Evolutionary conservation across 1,140 invertebrate genomes (phyloP), one percentile per base, ranked within the genome.

Genomic region (Philotrypesis tridentata): DNA sequence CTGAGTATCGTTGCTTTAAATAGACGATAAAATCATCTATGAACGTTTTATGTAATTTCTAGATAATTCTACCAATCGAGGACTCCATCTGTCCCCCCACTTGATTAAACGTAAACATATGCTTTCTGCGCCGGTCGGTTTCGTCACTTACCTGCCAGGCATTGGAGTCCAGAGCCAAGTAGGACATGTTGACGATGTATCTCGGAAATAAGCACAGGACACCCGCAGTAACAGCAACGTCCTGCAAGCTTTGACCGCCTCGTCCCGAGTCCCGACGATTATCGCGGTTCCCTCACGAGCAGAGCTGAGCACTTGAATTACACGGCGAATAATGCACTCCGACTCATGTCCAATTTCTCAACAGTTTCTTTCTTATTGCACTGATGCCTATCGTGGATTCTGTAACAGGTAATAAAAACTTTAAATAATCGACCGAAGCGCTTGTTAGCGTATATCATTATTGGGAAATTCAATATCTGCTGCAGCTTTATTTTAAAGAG

Each of bases 141-240:
- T 55, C 67, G 37, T 74, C 72, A 88, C 88, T 86, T 85, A 92
- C 91, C 91, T 92, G 91, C 91, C 91, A 92, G 63, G 91, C 89
- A 72, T 92, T 92, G 72, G 91, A 91, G 85, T 92, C 91, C 81
- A 92, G 85, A 80, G 91, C 90, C 67, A 92, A 88, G 85, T 92
- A 92, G 84, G 91, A 92, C 91, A 92, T 92, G 87, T 87, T 89
- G 87, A 79, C 84, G 86, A 63, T 63, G 14, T 86, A 87, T 71
- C 84, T 85, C 77, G 48, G 82, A 25, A 60, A 7, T 25, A n/a
- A 65, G 48, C 7, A 70, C 55, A 55, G 12, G 5, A 55, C 48
- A 55, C 48, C 48, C n/a, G 37, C 11, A 27, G 48, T 27, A 70
- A 25, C 29, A 61, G 23, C 48, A n/a, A n/a, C 27, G 37, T 55